A percentile compares a stretch with the other conserved stretches of the same genome.
phyloP scores from a whole-genome alignment of 64 coral and sea anemone genomes.

The Dendronephthya gigantea region DNA sequence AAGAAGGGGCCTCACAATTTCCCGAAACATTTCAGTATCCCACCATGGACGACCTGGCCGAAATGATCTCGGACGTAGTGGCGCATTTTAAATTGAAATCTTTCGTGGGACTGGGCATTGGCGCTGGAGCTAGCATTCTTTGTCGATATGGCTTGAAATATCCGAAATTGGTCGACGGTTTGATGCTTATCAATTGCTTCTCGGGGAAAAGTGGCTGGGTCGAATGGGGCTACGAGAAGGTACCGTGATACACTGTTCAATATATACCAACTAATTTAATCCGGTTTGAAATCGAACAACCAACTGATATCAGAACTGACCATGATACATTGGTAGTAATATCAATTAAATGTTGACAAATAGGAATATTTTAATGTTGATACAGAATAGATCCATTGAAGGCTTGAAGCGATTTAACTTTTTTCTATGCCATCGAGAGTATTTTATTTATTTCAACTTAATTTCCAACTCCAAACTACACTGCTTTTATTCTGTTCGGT shows the following conservation, averaged over 20 bases:
- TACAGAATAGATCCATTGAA: too few relatives aligned
- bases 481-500: too few relatives aligned
- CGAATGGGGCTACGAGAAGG: conserved; percentile 98
- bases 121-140: conserved; percentile 77
- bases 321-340: too few relatives aligned
- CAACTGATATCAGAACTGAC: too few relatives aligned
- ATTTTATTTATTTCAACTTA: too few relatives aligned
- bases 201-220: conserved; percentile 81
- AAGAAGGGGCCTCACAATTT: conserved; percentile 48
- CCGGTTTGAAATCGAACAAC: conserved; percentile 13
- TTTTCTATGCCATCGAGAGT: too few relatives aligned
- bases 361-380: too few relatives aligned
- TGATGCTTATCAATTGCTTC: conserved; percentile 66
- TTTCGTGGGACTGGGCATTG: conserved; percentile 80
- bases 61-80: conserved; percentile 64
- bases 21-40: conserved; percentile 52
- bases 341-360: too few relatives aligned
- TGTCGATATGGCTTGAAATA: conserved; percentile 76
- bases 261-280: not conserved
- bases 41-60: conserved; percentile 67
- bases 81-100: conserved; percentile 55
- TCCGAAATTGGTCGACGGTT: conserved; percentile 43
- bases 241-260: conserved; percentile 12
- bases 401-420: too few relatives aligned
- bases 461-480: too few relatives aligned